These are phyloP conservation scores for Stomatorhinus ivindoensis DNA, from an alignment of 2,113 vertebrate genomes.

Conservation along the genomic window DNA sequence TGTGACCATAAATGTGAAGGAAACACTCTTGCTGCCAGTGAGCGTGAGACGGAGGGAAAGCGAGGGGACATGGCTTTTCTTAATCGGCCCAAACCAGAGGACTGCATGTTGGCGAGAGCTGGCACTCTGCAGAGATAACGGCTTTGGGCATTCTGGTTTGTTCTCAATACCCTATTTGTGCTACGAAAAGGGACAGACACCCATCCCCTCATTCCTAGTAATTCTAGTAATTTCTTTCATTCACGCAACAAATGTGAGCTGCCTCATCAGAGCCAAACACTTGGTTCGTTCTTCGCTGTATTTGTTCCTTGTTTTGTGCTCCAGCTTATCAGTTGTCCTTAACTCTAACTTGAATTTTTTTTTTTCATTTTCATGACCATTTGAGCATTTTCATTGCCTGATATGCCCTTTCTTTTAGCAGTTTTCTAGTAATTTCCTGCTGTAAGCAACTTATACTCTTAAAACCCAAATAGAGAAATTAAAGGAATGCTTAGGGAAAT, in stretches of 20 bases:
- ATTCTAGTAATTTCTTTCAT: constrained; percentile 19
- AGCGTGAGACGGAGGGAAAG: neutral
- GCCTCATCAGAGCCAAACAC: constrained; percentile 9
- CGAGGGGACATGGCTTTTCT: neutral
- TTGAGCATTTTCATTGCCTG: neutral
- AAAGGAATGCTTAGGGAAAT: neutral
- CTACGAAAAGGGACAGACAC: constrained; percentile 14
- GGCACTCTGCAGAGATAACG: constrained; percentile 13
- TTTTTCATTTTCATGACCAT: neutral
- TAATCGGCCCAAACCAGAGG: neutral
- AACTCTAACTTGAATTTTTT: neutral
- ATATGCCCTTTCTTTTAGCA: neutral
- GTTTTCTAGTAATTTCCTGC: neutral
- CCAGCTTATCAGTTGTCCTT: neutral
- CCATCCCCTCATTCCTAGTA: neutral
- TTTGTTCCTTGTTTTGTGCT: neutral
- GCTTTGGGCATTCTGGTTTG: constrained; percentile 9
- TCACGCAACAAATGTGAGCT: constrained; percentile 1
- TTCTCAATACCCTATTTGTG: constrained; percentile 34
- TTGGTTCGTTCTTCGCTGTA: neutral
- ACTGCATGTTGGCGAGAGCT: constrained; percentile 1
- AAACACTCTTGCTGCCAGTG: constrained; percentile 51
- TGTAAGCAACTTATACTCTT: neutral
- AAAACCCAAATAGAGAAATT: neutral
- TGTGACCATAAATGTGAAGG: constrained; percentile 60